Conservation (phyloP, 2,113 vertebrate species). For the Plecturocebus donacophilus region DNA sequence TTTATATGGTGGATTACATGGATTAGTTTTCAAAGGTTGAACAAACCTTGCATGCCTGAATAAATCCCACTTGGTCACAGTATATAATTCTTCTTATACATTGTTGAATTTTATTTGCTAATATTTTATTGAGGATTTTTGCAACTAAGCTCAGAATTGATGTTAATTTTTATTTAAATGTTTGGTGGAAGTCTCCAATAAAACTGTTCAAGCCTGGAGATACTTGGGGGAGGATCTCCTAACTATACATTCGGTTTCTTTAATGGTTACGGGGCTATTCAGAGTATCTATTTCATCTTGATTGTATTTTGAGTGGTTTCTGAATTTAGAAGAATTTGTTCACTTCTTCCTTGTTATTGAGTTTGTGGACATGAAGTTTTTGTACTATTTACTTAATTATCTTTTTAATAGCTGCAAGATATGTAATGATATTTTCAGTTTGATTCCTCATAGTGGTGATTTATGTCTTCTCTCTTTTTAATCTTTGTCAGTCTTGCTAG, state of each 20-base stretch:
- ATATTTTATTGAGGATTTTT: neutral
- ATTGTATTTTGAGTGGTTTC: neutral
- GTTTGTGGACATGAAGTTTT: neutral
- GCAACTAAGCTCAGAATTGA: neutral
- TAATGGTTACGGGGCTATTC: neutral
- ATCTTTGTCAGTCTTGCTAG: neutral
- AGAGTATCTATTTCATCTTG: neutral
- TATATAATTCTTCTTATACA: neutral
- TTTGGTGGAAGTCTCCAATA: neutral
- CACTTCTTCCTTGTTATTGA: neutral
- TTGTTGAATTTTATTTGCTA: neutral
- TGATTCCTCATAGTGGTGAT: neutral
- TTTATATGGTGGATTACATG: neutral
- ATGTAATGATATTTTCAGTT: neutral
- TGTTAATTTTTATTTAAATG: neutral
- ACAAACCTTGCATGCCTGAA: neutral
- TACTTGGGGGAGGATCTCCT: neutral
- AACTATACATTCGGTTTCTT: neutral
- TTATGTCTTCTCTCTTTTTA: neutral
- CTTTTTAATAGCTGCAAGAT: neutral
- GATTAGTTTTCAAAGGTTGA: neutral
- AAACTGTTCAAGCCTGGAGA: neutral
- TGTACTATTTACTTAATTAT: neutral
- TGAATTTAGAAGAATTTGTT: neutral
- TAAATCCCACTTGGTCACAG: neutral